phyloP scores from a whole-genome alignment of 1,140 invertebrate genomes.

The Triops cancriformis region DNA sequence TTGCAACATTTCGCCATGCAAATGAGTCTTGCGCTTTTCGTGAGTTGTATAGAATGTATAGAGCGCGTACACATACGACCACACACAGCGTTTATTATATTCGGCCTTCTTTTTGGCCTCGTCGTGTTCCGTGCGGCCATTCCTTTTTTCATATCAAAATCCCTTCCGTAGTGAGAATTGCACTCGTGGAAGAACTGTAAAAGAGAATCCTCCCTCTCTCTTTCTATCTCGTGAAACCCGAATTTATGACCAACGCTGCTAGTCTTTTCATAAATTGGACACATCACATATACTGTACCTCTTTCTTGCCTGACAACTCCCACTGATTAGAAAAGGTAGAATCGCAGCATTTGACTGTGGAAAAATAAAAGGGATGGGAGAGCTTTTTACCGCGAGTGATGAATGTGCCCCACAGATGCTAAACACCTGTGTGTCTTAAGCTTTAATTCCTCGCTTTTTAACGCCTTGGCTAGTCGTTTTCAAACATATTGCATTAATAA shows the following conservation, averaged over 20 bases:
- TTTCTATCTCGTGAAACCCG: not conserved
- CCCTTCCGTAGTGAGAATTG: not conserved
- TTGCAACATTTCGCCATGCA: not conserved
- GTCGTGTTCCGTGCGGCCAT: not conserved
- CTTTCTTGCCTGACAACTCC: not conserved
- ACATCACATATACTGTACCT: not conserved
- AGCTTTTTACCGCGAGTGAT: not conserved
- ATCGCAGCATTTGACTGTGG: not conserved
- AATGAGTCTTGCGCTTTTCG: not conserved
- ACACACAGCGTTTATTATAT: not conserved
- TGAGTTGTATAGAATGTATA: not conserved
- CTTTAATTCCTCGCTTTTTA: not conserved
- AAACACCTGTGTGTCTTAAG: not conserved
- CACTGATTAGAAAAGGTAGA: conserved; percentile 6
- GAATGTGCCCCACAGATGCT: not conserved
- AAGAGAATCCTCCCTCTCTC: not conserved
- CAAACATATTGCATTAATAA: not conserved
- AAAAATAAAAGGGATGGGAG: not conserved
- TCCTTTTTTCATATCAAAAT: conserved; percentile 7
- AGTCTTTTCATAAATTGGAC: conserved; percentile 14
- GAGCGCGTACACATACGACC: not conserved
- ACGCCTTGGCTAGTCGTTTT: not conserved
- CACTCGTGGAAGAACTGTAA: not conserved
- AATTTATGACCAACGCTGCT: not conserved
- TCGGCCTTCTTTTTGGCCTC: not conserved